Conservation (phyloP, 2,797 vertebrate species). For the Sebastes steindachneri region DNA sequence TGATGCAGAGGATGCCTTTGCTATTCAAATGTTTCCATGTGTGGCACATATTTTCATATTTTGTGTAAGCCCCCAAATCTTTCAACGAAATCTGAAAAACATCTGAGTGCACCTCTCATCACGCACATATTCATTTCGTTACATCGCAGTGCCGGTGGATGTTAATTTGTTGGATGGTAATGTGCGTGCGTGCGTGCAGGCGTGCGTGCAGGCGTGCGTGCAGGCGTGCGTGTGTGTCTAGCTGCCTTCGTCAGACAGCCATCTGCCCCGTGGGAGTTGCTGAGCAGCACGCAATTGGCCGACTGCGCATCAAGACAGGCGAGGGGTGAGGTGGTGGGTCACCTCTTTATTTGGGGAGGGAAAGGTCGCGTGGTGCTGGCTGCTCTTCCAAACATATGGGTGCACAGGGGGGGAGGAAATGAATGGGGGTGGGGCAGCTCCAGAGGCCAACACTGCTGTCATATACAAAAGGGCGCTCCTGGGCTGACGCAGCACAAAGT, state of each 20-base stretch:
- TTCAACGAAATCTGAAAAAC: slow-evolving; percentile 5
- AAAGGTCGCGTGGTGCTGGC: slow-evolving; percentile 73
- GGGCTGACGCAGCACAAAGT: slow-evolving; percentile 77
- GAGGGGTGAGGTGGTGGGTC: slow-evolving; percentile 62
- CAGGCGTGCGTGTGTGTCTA: slow-evolving; percentile 4
- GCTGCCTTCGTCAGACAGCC: slow-evolving; percentile 62
- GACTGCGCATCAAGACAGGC: slow-evolving; percentile 21
- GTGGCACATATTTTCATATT: slow-evolving; percentile 13
- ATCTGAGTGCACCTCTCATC: neutral
- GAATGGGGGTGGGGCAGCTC: neutral
- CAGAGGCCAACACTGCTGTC: slow-evolving; percentile 36
- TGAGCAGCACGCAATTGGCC: slow-evolving; percentile 61
- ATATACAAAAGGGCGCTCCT: slow-evolving; percentile 62
- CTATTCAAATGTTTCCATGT: slow-evolving; percentile 14
- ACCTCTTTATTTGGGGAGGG: slow-evolving; percentile 67
- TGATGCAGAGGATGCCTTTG: slow-evolving; percentile 42
- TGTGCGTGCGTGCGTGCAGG: neutral
- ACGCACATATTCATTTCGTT: neutral
- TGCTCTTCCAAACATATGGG: slow-evolving; percentile 63
- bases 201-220: neutral
- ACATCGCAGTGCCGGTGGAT: neutral
- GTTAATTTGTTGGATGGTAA: neutral
- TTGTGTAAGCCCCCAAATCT: slow-evolving; percentile 11
- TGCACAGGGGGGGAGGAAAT: neutral
- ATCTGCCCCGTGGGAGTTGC: slow-evolving; percentile 72